These are phyloP conservation scores for Sphinx pinastri DNA, from an alignment of 2,888 invertebrate genomes.

Conservation along the genomic window DNA sequence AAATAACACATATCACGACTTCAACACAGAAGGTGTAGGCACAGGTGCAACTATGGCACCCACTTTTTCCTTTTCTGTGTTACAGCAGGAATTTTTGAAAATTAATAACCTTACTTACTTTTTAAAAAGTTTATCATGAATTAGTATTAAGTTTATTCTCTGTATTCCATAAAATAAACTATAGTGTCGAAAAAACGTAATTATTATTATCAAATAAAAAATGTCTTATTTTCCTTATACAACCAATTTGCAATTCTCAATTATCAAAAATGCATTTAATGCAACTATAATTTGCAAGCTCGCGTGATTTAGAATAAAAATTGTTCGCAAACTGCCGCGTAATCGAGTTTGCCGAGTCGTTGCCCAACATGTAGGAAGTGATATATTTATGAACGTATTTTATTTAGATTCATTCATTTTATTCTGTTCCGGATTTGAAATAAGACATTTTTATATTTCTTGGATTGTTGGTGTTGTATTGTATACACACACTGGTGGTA, in stretches of 20 bases:
- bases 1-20: no score
- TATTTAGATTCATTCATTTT: background rate
- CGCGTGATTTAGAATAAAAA: slow-evolving; percentile 15
- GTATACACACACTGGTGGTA: no score
- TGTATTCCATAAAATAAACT: background rate
- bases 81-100: no score
- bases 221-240: background rate
- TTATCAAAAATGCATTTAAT: background rate
- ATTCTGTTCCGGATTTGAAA: background rate
- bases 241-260: no score
- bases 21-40: no score
- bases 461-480: no score
- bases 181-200: background rate
- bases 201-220: background rate
- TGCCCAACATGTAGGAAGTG: background rate
- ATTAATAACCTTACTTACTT: no score
- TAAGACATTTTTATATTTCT: no score
- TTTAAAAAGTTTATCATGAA: no score
- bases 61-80: no score
- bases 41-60: no score
- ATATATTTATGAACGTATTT: background rate
- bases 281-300: background rate
- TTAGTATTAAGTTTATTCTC: no score
- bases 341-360: slow-evolving; percentile 13
- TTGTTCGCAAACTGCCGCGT: slow-evolving; percentile 1